A percentile compares a stretch with the other conserved stretches of the same genome.
These are phyloP conservation scores for Sarcophaga rosellei DNA, from an alignment of 2,888 invertebrate species.

Conservation along the genomic window DNA sequence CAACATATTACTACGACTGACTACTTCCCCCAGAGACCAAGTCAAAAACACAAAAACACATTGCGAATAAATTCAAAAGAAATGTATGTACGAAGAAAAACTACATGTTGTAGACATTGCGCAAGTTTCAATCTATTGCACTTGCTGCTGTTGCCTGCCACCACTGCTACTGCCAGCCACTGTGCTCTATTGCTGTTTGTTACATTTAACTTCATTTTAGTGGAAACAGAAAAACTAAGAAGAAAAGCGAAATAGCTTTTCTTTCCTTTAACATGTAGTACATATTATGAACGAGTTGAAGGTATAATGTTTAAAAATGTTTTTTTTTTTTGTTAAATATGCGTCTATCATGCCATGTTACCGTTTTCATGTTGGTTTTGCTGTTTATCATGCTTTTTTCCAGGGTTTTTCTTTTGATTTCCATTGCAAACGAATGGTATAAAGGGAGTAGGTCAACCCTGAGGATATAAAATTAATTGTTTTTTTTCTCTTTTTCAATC, in stretches of 20 bases:
- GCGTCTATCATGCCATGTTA: slow-evolving; percentile 60
- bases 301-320: slow-evolving; percentile 34
- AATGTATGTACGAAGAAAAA: neutral
- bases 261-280: slow-evolving; percentile 13
- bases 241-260: slow-evolving; percentile 19
- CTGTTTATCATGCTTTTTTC: slow-evolving; percentile 11
- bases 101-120: slow-evolving; percentile 59
- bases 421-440: slow-evolving; percentile 22
- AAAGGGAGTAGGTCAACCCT: slow-evolving; percentile 51
- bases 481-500: neutral
- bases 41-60: slow-evolving; percentile 34
- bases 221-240: slow-evolving; percentile 32
- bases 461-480: slow-evolving; percentile 6
- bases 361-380: slow-evolving; percentile 26
- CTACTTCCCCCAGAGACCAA: slow-evolving; percentile 9
- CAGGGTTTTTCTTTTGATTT: slow-evolving; percentile 27
- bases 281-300: slow-evolving; percentile 28
- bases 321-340: slow-evolving; percentile 56
- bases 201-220: slow-evolving; percentile 49
- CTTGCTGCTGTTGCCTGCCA: slow-evolving; percentile 31
- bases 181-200: slow-evolving; percentile 23
- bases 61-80: slow-evolving; percentile 31
- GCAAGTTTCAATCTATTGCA: slow-evolving; percentile 68
- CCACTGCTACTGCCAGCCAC: slow-evolving; percentile 4
- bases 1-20: neutral